These are phyloP conservation scores for Rachycentron canadum DNA, from an alignment of 2,797 vertebrate genomes.

Conservation along the genomic window DNA sequence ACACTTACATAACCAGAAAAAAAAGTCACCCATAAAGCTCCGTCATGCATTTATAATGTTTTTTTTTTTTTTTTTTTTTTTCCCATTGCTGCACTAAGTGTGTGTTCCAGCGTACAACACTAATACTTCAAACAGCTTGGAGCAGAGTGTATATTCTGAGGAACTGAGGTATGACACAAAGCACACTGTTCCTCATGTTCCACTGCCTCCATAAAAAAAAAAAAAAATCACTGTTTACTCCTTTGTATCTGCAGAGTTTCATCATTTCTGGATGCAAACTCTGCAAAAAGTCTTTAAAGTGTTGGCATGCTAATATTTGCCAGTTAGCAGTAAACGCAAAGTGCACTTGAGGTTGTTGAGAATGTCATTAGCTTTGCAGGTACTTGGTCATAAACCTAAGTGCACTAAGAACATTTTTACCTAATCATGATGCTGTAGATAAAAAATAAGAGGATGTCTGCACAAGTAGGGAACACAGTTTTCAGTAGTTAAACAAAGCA, in stretches of 20 bases:
- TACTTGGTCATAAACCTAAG: neutral
- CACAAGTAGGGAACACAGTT: neutral
- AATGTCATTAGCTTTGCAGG: neutral
- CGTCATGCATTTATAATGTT: constrained; percentile 71
- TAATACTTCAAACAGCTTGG: constrained; percentile 58
- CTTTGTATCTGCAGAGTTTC: constrained; percentile 34
- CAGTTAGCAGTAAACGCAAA: neutral
- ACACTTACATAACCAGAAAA: constrained; percentile 64
- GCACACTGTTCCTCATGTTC: constrained; percentile 48
- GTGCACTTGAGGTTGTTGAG: neutral
- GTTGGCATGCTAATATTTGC: neutral
- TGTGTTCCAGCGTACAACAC: constrained; percentile 54
- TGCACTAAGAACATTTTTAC: no score
- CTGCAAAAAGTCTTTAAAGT: neutral
- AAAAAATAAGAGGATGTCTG: neutral
- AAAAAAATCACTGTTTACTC: constrained; percentile 56
- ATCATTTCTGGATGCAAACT: constrained; percentile 32
- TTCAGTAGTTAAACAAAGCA: no score
- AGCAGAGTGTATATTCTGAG: constrained; percentile 50
- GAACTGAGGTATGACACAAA: constrained; percentile 57
- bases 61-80: no score
- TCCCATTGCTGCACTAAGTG: constrained; percentile 50
- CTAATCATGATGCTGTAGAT: neutral
- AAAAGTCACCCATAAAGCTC: constrained; percentile 48
- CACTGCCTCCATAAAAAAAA: constrained; percentile 19